A percentile compares a stretch with the other conserved stretches of the same genome.
Evolutionary conservation across 2,797 vertebrate species (phyloP).

Genomic region (Mormyrops attenuatus): DNA sequence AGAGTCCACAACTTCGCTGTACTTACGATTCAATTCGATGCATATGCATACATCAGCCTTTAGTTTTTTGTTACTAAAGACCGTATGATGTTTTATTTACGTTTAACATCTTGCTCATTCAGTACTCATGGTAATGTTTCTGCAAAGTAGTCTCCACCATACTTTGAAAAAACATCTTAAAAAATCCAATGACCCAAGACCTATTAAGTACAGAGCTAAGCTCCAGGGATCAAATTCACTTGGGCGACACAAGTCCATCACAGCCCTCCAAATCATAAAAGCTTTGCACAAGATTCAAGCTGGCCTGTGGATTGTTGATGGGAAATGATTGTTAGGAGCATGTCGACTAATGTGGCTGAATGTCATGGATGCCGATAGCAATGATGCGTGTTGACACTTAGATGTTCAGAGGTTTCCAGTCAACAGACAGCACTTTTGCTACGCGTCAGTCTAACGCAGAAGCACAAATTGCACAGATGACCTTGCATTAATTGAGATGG

Average conservation of each 20-base stretch:
- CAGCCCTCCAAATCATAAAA: not conserved
- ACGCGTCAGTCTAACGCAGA: conserved; percentile 37
- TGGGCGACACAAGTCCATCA: not conserved
- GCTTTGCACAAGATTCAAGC: not conserved
- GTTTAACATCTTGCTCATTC: not conserved
- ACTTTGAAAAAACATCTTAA: not conserved
- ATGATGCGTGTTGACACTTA: conserved; percentile 52
- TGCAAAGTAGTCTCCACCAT: not conserved
- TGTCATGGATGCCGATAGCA: conserved; percentile 50
- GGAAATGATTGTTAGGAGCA: conserved; percentile 47
- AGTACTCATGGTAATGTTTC: not conserved
- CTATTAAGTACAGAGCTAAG: not conserved
- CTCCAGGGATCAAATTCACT: not conserved
- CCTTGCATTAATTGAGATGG: not conserved
- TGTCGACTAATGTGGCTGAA: conserved; percentile 57
- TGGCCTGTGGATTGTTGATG: not conserved
- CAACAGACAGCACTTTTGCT: conserved; percentile 41
- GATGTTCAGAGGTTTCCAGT: conserved; percentile 51
- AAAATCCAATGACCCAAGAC: not conserved
- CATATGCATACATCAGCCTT: not conserved
- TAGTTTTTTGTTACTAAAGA: not conserved
- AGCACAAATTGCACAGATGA: conserved; percentile 45
- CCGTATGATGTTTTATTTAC: not conserved
- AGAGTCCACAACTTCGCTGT: not conserved
- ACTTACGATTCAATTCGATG: not conserved